Evolutionary conservation across 2,797 vertebrate genomes (phyloP).

Genomic region (Amblyraja radiata): DNA sequence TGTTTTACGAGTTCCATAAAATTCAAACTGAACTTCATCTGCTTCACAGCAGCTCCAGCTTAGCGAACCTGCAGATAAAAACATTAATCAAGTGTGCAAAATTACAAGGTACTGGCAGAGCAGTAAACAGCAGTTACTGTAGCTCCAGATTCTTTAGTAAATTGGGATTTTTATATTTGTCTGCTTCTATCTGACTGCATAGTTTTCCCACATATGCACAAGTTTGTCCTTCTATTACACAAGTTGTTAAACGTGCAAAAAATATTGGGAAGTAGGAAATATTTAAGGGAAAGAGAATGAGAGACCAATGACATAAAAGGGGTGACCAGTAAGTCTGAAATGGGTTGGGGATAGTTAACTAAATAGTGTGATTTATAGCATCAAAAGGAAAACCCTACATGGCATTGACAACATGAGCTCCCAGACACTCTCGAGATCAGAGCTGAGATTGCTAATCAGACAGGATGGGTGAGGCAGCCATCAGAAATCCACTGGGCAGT

Average conservation of each 20-base stretch:
- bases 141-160: constrained; percentile 9
- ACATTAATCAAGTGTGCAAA: constrained; percentile 33
- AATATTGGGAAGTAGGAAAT: neutral
- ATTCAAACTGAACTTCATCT: constrained; percentile 17
- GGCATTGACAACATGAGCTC: neutral
- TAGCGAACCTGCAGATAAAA: constrained; percentile 26
- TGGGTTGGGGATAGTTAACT: neutral
- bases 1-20: constrained; percentile 16
- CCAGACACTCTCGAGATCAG: constrained; percentile 2
- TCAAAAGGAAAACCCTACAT: neutral
- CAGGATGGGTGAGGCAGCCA: constrained; percentile 37
- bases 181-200: neutral
- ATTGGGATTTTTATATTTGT: neutral
- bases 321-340: neutral
- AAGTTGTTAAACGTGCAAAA: neutral
- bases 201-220: neutral
- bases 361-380: neutral
- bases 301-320: neutral
- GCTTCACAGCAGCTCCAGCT: constrained; percentile 28
- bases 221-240: neutral
- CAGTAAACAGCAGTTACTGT: constrained; percentile 23
- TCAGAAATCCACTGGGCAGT: constrained; percentile 2
- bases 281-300: neutral
- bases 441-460: constrained; percentile 25
- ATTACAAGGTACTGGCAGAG: constrained; percentile 20